A percentile compares a stretch with the other conserved stretches of the same genome.
phyloP scores from a whole-genome alignment of 2,888 invertebrate species.

The Pedicia rivosa region DNA sequence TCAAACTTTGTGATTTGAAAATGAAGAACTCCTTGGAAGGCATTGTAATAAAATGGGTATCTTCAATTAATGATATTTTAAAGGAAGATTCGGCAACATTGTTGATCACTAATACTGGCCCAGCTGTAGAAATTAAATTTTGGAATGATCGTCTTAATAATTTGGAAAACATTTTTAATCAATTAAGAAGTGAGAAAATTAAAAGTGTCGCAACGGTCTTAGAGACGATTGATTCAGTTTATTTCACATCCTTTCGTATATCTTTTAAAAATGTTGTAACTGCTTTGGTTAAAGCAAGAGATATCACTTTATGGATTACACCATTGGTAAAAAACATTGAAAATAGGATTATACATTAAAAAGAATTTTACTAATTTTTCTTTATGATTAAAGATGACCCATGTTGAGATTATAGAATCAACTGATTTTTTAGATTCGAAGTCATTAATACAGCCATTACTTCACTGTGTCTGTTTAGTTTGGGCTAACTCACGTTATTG shows the following conservation, averaged over 20 bases:
- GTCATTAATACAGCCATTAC: slow-evolving; percentile 43
- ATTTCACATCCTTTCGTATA: slow-evolving; percentile 57
- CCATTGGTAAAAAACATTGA: slow-evolving; percentile 37
- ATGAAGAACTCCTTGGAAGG: slow-evolving; percentile 73
- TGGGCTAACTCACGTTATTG: slow-evolving; percentile 76
- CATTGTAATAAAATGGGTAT: slow-evolving; percentile 74
- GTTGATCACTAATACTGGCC: slow-evolving; percentile 47
- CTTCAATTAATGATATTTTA: slow-evolving; percentile 61
- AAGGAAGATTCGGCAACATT: slow-evolving; percentile 47
- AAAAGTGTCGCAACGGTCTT: slow-evolving; percentile 68
- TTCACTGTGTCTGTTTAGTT: slow-evolving; percentile 65
- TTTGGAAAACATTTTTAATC: slow-evolving; percentile 72
- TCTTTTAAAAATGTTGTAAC: slow-evolving; percentile 56
- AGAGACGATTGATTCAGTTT: slow-evolving; percentile 64
- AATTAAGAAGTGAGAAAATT: slow-evolving; percentile 65
- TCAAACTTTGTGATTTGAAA: slow-evolving; percentile 43
- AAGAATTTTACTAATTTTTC: too few relatives aligned
- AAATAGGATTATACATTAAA: not conserved
- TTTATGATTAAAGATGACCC: slow-evolving; percentile 23
- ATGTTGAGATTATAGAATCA: slow-evolving; percentile 57
- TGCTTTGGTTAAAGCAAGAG: slow-evolving; percentile 69
- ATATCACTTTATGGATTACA: slow-evolving; percentile 65
- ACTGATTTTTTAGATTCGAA: slow-evolving; percentile 49
- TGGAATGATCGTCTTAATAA: slow-evolving; percentile 66
- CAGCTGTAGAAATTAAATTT: slow-evolving; percentile 66